These are phyloP conservation scores for Galaxea fascicularis DNA, from an alignment of 92 coral and sea anemone species.

Conservation along the genomic window DNA sequence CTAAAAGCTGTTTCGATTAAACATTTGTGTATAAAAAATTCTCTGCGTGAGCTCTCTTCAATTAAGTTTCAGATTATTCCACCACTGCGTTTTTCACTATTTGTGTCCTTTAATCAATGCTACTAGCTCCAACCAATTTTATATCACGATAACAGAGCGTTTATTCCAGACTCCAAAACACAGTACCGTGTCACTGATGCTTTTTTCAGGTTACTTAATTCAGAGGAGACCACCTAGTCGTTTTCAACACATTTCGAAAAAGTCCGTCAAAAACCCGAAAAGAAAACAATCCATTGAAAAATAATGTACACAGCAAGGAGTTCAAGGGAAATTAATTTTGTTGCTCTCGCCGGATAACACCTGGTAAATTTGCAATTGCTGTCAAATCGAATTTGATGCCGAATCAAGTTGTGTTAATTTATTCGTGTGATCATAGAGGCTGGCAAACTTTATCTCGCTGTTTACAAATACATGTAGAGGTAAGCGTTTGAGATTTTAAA, in stretches of 20 bases:
- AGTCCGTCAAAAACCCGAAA: not conserved
- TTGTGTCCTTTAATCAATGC: not conserved
- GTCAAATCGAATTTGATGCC: not conserved
- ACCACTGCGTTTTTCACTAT: not conserved
- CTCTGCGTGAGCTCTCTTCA: not conserved
- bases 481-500: not conserved
- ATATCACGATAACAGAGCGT: not conserved
- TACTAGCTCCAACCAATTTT: not conserved
- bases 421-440: not conserved
- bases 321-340: conserved; percentile 4
- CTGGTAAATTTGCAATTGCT: conserved; percentile 3
- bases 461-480: not conserved
- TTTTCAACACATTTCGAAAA: conserved; percentile 6
- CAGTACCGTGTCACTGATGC: not conserved
- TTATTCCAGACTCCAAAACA: not conserved
- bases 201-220: not conserved
- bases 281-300: conserved; percentile 22
- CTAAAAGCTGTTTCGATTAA: no score
- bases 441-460: not conserved
- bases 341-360: conserved; percentile 14
- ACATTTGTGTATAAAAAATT: no score
- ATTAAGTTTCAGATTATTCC: not conserved
- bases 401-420: not conserved
- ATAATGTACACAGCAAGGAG: conserved; percentile 23
- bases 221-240: conserved; percentile 24